Percentiles rank a stretch among this genome's conserved stretches.
These are phyloP conservation scores for Zaprionus kolodkinae DNA, from an alignment of 1,140 invertebrate species.

Conservation along the genomic window DNA sequence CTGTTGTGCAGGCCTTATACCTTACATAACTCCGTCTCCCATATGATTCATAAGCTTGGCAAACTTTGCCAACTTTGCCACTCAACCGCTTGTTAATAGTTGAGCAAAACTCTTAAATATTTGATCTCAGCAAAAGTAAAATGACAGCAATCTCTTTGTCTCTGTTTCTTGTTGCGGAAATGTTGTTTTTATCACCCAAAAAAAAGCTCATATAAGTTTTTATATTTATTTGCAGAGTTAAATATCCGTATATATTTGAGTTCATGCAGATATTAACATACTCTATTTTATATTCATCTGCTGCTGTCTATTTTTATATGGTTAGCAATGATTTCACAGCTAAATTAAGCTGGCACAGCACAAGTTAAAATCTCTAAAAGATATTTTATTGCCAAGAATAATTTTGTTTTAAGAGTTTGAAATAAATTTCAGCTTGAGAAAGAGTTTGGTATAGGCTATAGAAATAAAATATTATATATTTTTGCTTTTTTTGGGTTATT, in stretches of 20 bases:
- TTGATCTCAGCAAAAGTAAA: conserved; percentile 1
- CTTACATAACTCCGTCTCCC: background rate
- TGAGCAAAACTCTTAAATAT: background rate
- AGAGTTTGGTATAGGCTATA: too few relatives aligned
- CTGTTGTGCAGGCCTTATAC: too few relatives aligned
- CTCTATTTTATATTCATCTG: background rate
- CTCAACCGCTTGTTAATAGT: background rate
- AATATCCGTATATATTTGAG: background rate
- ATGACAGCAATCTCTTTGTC: background rate
- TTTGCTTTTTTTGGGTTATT: too few relatives aligned
- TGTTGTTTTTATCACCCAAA: background rate
- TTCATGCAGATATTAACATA: background rate
- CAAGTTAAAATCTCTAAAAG: background rate
- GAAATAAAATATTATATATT: too few relatives aligned
- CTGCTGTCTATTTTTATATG: background rate
- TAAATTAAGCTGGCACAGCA: background rate
- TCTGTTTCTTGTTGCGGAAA: background rate
- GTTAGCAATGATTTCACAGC: background rate
- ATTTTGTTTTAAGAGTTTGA: too few relatives aligned
- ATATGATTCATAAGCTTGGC: background rate
- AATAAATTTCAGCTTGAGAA: too few relatives aligned
- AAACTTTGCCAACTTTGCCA: background rate
- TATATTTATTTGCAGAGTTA: background rate
- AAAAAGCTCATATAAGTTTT: background rate
- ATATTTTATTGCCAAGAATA: background rate